phyloP scores from a whole-genome alignment of 2,113 vertebrate species.

The Gyps fulvus region DNA sequence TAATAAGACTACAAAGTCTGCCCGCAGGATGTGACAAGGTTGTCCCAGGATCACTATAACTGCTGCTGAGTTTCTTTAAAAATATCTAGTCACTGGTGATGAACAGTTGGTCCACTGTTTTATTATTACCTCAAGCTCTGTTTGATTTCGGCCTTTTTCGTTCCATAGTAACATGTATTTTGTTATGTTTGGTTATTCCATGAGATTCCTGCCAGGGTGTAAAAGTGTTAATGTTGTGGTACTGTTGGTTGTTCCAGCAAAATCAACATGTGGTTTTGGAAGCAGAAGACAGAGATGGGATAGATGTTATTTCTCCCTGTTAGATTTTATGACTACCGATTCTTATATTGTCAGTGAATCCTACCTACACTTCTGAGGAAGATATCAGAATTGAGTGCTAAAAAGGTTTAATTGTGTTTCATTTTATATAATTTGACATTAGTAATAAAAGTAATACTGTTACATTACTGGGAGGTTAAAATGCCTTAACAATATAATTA shows the following conservation, averaged over 20 bases:
- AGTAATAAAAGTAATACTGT: neutral
- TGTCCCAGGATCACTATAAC: neutral
- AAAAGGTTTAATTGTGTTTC: neutral
- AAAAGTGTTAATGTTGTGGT: neutral
- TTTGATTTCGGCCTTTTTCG: neutral
- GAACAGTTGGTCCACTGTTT: neutral
- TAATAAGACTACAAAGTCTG: neutral
- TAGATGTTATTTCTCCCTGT: neutral
- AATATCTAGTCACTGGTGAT: neutral
- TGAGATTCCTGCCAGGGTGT: neutral
- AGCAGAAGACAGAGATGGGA: neutral
- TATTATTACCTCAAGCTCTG: neutral
- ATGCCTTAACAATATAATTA: neutral
- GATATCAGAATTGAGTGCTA: neutral
- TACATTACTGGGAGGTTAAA: neutral
- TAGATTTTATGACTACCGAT: neutral
- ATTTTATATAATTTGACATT: neutral
- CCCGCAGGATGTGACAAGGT: neutral
- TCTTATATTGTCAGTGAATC: neutral
- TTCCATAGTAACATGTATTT: neutral
- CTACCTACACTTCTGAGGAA: neutral
- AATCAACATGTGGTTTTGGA: neutral
- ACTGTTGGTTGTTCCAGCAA: neutral
- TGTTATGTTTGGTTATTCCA: neutral
- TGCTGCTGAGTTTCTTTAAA: neutral